These are phyloP conservation scores for Hormiphora californensis DNA, from an alignment of 37 sponge, comb jelly and placozoan species.

Conservation along the genomic window DNA sequence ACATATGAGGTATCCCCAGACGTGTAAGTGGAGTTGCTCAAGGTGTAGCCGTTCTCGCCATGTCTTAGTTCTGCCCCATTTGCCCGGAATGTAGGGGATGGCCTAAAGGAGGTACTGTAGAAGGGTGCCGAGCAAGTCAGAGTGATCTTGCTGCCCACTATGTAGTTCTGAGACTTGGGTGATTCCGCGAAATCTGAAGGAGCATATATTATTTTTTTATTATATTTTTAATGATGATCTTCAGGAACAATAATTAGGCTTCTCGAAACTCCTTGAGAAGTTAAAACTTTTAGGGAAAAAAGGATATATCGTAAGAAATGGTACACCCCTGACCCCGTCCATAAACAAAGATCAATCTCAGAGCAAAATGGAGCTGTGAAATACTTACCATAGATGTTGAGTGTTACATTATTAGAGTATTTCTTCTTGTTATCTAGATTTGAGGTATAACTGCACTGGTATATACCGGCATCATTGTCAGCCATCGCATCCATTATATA, in stretches of 20 bases:
- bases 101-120: not conserved
- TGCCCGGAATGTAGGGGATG: not conserved
- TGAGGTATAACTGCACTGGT: constrained; percentile 22
- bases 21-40: too few species aligned
- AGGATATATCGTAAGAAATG: too few species aligned
- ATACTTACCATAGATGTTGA: not conserved
- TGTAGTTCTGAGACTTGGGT: not conserved
- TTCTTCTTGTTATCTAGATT: not conserved
- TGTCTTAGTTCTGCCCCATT: not conserved
- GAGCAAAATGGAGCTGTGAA: not conserved
- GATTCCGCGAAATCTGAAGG: not conserved
- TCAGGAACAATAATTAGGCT: too few species aligned
- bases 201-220: too few species aligned
- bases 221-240: too few species aligned
- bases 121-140: constrained; percentile 15
- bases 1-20: not conserved
- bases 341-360: too few species aligned
- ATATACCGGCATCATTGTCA: not conserved
- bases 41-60: not conserved
- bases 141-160: not conserved
- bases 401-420: not conserved
- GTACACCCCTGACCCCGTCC: too few species aligned
- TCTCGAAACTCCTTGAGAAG: too few species aligned
- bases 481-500: too few species aligned
- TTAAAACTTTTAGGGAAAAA: not conserved